Conservation (phyloP, 2,797 vertebrate genomes). For the Peromyscus eremicus region DNA sequence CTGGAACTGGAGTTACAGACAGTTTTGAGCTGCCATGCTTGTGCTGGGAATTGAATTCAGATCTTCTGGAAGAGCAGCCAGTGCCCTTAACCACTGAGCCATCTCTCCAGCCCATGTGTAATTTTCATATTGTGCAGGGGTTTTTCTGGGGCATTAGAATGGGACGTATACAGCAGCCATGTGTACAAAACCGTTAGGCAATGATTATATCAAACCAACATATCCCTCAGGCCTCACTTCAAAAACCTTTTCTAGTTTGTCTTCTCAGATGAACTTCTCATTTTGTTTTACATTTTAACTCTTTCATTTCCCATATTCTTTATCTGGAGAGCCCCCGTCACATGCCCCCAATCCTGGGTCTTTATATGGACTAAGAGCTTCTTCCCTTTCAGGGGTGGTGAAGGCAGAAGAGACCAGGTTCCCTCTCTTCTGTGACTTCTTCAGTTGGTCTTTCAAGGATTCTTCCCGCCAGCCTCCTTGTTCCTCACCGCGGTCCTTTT, state of each 20-base stretch:
- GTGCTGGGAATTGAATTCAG: too few species aligned
- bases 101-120: background rate
- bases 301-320: conserved; percentile 25
- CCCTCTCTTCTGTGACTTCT: conserved; percentile 6
- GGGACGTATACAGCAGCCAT: background rate
- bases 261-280: conserved; percentile 2
- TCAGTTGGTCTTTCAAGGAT: conserved; percentile 12
- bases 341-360: background rate
- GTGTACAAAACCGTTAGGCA: background rate
- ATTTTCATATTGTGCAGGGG: background rate
- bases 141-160: background rate
- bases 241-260: background rate
- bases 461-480: background rate
- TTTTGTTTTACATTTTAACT: background rate
- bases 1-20: too few species aligned
- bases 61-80: too few species aligned
- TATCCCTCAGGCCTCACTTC: background rate
- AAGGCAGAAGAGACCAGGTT: background rate
- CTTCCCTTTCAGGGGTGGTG: background rate
- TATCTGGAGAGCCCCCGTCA: background rate
- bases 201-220: background rate
- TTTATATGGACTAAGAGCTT: background rate
- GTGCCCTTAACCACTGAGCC: too few species aligned
- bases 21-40: too few species aligned
- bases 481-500: background rate